Evolutionary conservation across 1,140 invertebrate species (phyloP).

Genomic region (Oedothorax gibbosus): DNA sequence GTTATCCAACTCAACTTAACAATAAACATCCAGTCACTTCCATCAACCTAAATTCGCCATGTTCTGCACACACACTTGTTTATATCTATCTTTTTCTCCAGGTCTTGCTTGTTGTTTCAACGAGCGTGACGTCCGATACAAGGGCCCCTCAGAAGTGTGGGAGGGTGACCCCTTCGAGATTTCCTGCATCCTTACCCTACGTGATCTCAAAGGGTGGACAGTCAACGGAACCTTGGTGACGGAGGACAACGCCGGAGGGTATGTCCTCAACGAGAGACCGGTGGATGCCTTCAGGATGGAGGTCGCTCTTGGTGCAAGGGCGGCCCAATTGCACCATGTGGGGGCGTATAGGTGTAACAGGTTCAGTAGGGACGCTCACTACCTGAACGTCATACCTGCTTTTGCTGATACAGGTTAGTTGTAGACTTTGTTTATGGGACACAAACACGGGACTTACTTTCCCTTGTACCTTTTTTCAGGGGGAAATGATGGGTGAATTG

Average conservation of each 20-base stretch:
- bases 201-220: conserved; percentile 27
- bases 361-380: conserved; percentile 46
- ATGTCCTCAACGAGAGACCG: background rate
- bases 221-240: conserved; percentile 18
- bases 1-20: too few relatives aligned
- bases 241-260: conserved; percentile 26
- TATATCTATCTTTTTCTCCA: background rate
- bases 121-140: conserved; percentile 8
- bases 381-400: conserved; percentile 43
- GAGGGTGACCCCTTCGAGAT: conserved; percentile 42
- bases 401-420: background rate
- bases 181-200: background rate
- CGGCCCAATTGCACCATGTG: conserved; percentile 32
- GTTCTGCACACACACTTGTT: too few relatives aligned
- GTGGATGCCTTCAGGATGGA: conserved; percentile 7
- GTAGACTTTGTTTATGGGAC: background rate
- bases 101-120: background rate
- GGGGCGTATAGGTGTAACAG: conserved; percentile 61
- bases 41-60: too few relatives aligned
- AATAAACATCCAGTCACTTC: too few relatives aligned
- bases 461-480: too few relatives aligned
- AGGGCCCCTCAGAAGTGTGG: background rate
- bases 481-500: too few relatives aligned
- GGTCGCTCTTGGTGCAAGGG: background rate
- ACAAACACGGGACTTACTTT: too few relatives aligned